These are phyloP conservation scores for Megathymus violae DNA, from an alignment of 1,140 invertebrate genomes.

Conservation along the genomic window DNA sequence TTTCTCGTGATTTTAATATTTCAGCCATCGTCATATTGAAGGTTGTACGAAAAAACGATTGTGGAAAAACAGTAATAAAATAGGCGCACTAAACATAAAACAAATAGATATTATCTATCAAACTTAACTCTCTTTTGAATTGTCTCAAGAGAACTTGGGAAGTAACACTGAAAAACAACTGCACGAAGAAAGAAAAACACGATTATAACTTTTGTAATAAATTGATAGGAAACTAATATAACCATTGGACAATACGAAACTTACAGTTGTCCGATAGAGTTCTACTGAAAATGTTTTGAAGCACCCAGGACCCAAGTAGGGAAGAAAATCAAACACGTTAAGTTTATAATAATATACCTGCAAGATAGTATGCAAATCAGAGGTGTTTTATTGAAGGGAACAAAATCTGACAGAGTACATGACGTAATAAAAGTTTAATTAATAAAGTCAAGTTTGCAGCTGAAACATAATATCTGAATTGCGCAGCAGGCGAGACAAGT, in stretches of 20 bases:
- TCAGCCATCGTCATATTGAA: too few species aligned
- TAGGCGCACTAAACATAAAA: too few species aligned
- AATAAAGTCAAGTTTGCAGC: slow-evolving; percentile 4
- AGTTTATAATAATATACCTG: too few species aligned
- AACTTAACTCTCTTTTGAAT: slow-evolving; percentile 11
- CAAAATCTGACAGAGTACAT: too few species aligned
- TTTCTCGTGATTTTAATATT: too few species aligned
- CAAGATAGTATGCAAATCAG: too few species aligned
- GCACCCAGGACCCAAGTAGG: not conserved
- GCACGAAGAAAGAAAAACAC: slow-evolving; percentile 28
- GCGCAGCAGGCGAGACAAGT: slow-evolving; percentile 59
- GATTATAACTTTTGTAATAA: slow-evolving; percentile 30
- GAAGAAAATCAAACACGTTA: too few species aligned
- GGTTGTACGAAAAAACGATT: not conserved
- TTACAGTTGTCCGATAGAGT: not conserved
- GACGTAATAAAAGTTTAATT: not conserved
- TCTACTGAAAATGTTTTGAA: slow-evolving; percentile 5
- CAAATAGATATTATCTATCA: not conserved
- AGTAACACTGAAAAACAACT: slow-evolving; percentile 26
- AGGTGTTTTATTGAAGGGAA: too few species aligned
- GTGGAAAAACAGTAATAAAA: too few species aligned
- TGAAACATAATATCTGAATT: slow-evolving; percentile 45
- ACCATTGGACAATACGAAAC: slow-evolving; percentile 8
- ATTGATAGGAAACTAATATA: slow-evolving; percentile 33
- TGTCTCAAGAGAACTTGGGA: slow-evolving; percentile 5